A percentile compares a stretch with the other conserved stretches of the same genome.
Conservation (phyloP, 2,888 invertebrate species). For the Tinea pellionella region DNA sequence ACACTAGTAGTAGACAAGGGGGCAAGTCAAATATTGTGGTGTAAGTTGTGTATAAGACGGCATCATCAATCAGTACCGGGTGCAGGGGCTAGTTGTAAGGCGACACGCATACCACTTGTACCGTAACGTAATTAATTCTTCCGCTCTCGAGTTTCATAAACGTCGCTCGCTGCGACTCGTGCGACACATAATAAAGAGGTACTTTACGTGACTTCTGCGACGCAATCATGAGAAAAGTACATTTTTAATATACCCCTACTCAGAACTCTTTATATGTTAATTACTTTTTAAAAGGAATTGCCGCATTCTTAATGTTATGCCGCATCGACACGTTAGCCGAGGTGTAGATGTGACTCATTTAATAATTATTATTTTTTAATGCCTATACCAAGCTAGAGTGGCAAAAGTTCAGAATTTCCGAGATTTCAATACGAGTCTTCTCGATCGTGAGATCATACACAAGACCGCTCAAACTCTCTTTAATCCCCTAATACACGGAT, state of each 20-base stretch:
- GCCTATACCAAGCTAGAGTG: too few relatives aligned
- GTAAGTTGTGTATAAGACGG: conserved; percentile 7
- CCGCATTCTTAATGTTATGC: too few relatives aligned
- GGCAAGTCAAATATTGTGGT: neutral
- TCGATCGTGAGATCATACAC: too few relatives aligned
- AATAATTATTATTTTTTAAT: too few relatives aligned
- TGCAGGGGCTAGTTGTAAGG: conserved; percentile 14
- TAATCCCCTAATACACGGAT: too few relatives aligned
- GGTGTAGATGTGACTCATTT: too few relatives aligned
- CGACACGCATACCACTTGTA: conserved; percentile 22
- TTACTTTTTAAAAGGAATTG: neutral
- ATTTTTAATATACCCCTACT: conserved; percentile 8
- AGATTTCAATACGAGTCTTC: too few relatives aligned
- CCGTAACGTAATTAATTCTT: conserved; percentile 24
- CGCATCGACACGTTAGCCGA: too few relatives aligned
- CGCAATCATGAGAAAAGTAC: conserved; percentile 19
- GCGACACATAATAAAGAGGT: conserved; percentile 22
- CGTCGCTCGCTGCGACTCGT: conserved; percentile 20
- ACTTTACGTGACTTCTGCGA: conserved; percentile 22
- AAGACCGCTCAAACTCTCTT: too few relatives aligned
- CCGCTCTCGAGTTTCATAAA: conserved; percentile 24
- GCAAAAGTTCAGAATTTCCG: too few relatives aligned
- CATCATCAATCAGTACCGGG: conserved; percentile 15
- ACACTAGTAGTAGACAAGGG: neutral
- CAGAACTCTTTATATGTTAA: conserved; percentile 5